Base-by-base conservation (phyloP, 1,140 invertebrate genomes). In the Paralvinella palmiformis region DNA sequence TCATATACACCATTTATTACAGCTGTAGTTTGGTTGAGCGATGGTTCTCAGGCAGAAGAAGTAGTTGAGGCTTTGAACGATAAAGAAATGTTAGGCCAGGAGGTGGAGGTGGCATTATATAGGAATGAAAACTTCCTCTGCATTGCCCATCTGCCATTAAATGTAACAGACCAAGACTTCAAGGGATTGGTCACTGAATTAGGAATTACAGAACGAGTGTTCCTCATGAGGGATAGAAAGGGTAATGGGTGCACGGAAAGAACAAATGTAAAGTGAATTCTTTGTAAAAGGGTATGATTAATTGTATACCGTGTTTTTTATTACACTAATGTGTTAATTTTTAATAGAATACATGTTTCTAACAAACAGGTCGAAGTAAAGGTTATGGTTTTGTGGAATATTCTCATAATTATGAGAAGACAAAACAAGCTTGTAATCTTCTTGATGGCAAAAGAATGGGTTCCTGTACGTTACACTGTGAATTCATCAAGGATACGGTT, bases 361-460 rank as follows among this genome's bases (percentile, higher is more conserved):
- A 53, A n/a, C 24, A n/a, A 15, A 53, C 15, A 79, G 78, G 73
- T 62, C 77, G 83, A 52, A 84, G 80, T 69, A 85, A 85, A 72
- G 84, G 84, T 1, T 86, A 86, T 75, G 85, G 85, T n/a, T 83
- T 86, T 70, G 83, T 86, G 7, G 83, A 85, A 68, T 86, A 83
- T 75, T 71, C 76, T 22, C 82, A 75, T 33, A 83, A 72, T 33
- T 63, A 68, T 44, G 76, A 75, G 24, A 68, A 73, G 57, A 64
- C 69, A 24, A 67, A 81, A 69, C 79, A 84, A 64, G 79, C 81
- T 4, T 80, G 82, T 59, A 76, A 77, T 56, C 73, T 81, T 31
- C 59, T 86, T 45, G 84, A 86, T 68, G 81, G 81, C 41, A 77
- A 77, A 59, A 68, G 75, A 37, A 70, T 84, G 20, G 72, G 78